Evolutionary conservation across 2,888 invertebrate genomes (phyloP).

Genomic region (Euclidia mi): DNA sequence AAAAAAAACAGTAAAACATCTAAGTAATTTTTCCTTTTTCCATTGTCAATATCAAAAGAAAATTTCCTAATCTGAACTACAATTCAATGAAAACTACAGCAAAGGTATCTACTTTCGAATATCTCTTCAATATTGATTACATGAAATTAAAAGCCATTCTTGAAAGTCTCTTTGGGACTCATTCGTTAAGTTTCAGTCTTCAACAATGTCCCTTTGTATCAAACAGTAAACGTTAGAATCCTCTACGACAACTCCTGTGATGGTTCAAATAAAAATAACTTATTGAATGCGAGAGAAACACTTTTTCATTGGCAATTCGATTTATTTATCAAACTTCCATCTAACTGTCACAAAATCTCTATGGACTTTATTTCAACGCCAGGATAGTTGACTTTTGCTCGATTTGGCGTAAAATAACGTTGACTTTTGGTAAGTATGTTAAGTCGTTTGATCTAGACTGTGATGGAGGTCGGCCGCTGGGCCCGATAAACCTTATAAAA

Average conservation of each 20-base stretch:
- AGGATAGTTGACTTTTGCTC: conserved; percentile 24
- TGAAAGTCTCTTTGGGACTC: conserved; percentile 6
- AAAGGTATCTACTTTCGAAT: too few relatives aligned
- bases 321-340: conserved; percentile 38
- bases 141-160: conserved; percentile 15
- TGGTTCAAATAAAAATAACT: conserved; percentile 57
- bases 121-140: conserved; percentile 3
- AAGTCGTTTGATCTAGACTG: conserved; percentile 60
- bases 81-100: not conserved
- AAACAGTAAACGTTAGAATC: conserved; percentile 29
- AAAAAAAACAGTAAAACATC: too few relatives aligned
- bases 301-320: conserved; percentile 56
- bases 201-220: conserved; percentile 35
- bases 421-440: conserved; percentile 53
- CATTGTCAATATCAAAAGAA: too few relatives aligned
- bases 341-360: not conserved
- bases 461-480: conserved; percentile 54
- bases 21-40: too few relatives aligned
- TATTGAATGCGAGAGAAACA: conserved; percentile 55
- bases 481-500: conserved; percentile 54
- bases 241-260: conserved; percentile 35
- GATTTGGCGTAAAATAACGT: conserved; percentile 8
- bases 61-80: too few relatives aligned
- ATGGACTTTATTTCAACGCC: not conserved
- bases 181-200: conserved; percentile 8